phyloP scores from a whole-genome alignment of 2,797 vertebrate genomes.

The Coracias cyanogaster region DNA sequence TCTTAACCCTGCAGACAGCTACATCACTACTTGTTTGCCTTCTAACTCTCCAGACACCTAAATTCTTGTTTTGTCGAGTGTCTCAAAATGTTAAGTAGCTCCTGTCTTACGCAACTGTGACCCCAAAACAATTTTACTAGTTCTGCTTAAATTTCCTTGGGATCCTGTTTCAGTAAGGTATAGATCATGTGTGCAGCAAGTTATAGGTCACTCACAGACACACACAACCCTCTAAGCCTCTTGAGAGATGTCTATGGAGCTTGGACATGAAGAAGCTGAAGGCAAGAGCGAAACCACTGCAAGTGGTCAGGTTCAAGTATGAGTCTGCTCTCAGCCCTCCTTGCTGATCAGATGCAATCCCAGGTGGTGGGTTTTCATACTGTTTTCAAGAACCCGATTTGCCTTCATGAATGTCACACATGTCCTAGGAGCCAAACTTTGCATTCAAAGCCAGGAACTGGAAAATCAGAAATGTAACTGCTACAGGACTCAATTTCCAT shows the following conservation, averaged over 20 bases:
- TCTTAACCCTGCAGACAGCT: neutral
- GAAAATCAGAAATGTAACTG: neutral
- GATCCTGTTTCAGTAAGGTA: neutral
- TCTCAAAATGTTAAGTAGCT: neutral
- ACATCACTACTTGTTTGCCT: neutral
- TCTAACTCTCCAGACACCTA: neutral
- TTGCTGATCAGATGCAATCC: neutral
- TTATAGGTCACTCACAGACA: neutral
- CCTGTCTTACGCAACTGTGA: neutral
- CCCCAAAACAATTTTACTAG: neutral
- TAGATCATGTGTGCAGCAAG: neutral
- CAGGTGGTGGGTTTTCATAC: neutral
- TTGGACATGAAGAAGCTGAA: neutral
- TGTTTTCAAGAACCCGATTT: neutral
- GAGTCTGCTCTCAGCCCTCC: neutral
- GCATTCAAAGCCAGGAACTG: neutral
- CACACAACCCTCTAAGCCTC: neutral
- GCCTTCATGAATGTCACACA: neutral
- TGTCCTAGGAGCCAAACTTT: neutral
- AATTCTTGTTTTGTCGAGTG: neutral
- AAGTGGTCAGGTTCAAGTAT: neutral
- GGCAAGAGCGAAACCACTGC: neutral
- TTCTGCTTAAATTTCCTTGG: neutral
- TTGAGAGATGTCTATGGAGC: neutral
- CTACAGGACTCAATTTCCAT: neutral